Percentiles rank a stretch among this genome's conserved stretches.
phyloP scores from a whole-genome alignment of 2,113 vertebrate genomes.

The Chlorocebus sabaeus region DNA sequence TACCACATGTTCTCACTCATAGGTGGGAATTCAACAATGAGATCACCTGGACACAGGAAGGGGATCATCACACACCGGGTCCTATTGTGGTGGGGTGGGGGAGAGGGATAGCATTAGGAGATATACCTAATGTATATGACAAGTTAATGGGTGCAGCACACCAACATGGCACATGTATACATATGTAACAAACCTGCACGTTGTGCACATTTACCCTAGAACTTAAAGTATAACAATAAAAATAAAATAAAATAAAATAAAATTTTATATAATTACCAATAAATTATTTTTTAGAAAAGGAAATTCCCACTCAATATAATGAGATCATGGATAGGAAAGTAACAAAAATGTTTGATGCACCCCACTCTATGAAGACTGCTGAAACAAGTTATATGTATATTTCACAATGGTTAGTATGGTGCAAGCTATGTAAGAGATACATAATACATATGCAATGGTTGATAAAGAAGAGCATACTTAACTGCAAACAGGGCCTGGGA shows the following conservation, averaged over 20 bases:
- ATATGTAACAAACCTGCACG: no score
- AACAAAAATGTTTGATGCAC: neutral
- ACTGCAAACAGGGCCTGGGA: neutral
- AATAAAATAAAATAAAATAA: neutral
- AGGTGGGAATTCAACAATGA: no score
- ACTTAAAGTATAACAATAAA: no score
- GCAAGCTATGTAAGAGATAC: neutral
- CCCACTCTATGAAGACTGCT: neutral
- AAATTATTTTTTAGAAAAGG: neutral
- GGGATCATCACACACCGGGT: no score
- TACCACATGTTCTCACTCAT: no score
- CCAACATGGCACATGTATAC: no score
- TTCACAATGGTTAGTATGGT: neutral
- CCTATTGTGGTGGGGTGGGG: no score
- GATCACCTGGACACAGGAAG: no score
- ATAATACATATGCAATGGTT: neutral
- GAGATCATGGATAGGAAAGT: neutral
- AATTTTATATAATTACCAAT: neutral
- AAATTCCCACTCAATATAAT: neutral
- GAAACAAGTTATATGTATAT: neutral
- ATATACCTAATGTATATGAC: no score
- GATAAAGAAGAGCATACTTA: neutral
- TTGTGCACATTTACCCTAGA: no score
- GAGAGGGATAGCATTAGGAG: no score
- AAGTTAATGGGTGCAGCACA: no score